Base-by-base conservation (phyloP, 2,113 vertebrate genomes). In the Penelope pileata region DNA sequence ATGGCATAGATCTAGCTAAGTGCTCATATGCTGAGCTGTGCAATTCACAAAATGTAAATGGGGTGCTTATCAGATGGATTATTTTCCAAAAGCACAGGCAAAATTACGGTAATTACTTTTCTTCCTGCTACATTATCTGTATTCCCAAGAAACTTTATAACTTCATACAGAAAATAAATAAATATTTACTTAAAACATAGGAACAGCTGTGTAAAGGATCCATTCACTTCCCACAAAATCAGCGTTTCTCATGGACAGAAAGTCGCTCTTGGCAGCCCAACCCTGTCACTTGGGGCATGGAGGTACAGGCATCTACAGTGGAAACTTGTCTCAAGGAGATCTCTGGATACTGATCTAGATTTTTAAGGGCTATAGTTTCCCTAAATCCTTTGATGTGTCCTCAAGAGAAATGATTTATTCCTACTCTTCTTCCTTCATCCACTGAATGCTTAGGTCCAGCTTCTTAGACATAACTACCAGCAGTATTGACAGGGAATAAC, bases 101-200 rank as follows among this genome's bases (percentile, higher is more conserved):
- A 94, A 96, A 94, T 94, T 94, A 87, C 86, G 84, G 94, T 91
- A 95, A 97, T 97, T 95, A 93, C 74, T 94, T 95, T 91, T 86
- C 70, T 83, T 94, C 77, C 80, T 78, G 91, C 77, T 89, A 82
- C 83, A 92, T 91, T 96, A 93, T 97, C 91, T 96, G 42, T 92
- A 94, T 95, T 93, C 94, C 94, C 96, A 85, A 93, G 94, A 92
- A 96, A 95, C 58, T 87, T 91, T 87, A 51, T 86, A 94, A 91
- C 80, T 93, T 96, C 80, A 51, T 68, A 15, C 34, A 86, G 77
- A 91, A 95, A 93, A 96, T 89, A 96, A 96, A 95, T 89, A 95
- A 96, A 95, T 96, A 96, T 96, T 96, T 94, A 87, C 91, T 91
- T 78, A 26, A 79, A 91, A 72, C 62, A 92, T 93, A 69, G 72